Base-by-base conservation (phyloP, 2,113 vertebrate species). In the Caretta caretta region DNA sequence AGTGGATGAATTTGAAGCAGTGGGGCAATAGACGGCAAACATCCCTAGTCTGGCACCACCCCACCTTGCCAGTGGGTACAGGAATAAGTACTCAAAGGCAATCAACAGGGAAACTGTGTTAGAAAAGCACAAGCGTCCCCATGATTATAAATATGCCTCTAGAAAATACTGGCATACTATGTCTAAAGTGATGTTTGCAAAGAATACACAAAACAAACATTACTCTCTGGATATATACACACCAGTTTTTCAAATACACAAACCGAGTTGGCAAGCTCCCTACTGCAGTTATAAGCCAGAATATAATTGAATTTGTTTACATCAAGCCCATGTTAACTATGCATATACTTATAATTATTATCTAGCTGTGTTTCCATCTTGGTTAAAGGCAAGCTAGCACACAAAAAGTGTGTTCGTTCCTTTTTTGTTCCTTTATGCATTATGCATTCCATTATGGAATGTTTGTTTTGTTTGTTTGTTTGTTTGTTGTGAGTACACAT, bases 71-170 rank as follows among this genome's bases (percentile, higher is more conserved):
- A 57, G 56, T 57, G 56, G 56, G 24, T 57, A 57, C 56, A 57
- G 20, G 69, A 24, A 27, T 56, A 86, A 97, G 49, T 79, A 89
- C 57, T 92, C 85, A 57, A 65, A 0, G 12, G 80, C 75, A 93
- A 94, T 65, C 76, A 69, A 93, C 42, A 24, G 76, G 88, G 51
- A 69, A 76, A 75, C 29, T 90, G 86, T 51, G 82, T 92, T 86
- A 93, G 51, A 93, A 94, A 97, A 95, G 86, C 90, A 95, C 50
- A 95, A 83, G 72, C 20, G 62, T 84, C 91, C 50, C 51, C 92
- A 49, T 0, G 0, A 76, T n/a, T 93, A 56, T 35, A 54, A 31
- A 57, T 75, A 75, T 62, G 88, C 59, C 65, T 80, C 9, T 4
- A 57, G 53, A 90, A 95, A 93, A 90, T 22, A 22, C 4, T 72